phyloP scores from a whole-genome alignment of 2,797 vertebrate genomes.

The Enteromius paludinosus region DNA sequence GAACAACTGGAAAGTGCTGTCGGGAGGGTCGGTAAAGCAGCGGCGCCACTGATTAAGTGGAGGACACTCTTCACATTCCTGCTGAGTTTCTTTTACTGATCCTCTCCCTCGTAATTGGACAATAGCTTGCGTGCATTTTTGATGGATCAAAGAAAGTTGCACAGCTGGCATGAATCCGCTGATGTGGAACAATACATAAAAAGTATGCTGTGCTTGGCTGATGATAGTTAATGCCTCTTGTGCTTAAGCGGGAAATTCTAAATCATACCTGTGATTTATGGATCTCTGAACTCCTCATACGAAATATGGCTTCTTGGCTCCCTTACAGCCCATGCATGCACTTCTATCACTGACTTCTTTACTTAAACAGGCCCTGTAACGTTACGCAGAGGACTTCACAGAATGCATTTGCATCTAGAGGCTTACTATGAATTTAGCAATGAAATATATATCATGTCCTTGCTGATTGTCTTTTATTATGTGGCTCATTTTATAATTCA shows the following conservation, averaged over 20 bases:
- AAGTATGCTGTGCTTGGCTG: constrained; percentile 55
- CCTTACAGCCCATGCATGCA: constrained; percentile 21
- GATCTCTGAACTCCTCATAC: constrained; percentile 23
- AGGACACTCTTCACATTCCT: constrained; percentile 51
- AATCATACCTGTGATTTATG: constrained; percentile 60
- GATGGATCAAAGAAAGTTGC: constrained; percentile 60
- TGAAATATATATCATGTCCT: background rate
- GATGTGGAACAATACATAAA: constrained; percentile 63
- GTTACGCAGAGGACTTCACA: constrained; percentile 28
- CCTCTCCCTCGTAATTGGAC: constrained; percentile 58
- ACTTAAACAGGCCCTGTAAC: constrained; percentile 47
- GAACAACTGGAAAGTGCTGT: constrained; percentile 31
- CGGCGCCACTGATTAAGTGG: constrained; percentile 18
- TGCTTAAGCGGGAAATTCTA: constrained; percentile 57
- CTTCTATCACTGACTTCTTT: constrained; percentile 15
- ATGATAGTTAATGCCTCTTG: constrained; percentile 59
- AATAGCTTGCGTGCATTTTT: constrained; percentile 61
- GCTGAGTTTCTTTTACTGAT: constrained; percentile 54
- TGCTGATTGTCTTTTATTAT: background rate
- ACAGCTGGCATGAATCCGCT: constrained; percentile 57
- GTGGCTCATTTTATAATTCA: constrained; percentile 19
- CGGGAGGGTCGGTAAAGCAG: constrained; percentile 24
- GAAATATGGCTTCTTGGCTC: constrained; percentile 37
- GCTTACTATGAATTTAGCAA: background rate
- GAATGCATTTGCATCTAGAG: background rate